These are phyloP conservation scores for Biston stratarius DNA, from an alignment of 2,888 invertebrate species.

Conservation along the genomic window DNA sequence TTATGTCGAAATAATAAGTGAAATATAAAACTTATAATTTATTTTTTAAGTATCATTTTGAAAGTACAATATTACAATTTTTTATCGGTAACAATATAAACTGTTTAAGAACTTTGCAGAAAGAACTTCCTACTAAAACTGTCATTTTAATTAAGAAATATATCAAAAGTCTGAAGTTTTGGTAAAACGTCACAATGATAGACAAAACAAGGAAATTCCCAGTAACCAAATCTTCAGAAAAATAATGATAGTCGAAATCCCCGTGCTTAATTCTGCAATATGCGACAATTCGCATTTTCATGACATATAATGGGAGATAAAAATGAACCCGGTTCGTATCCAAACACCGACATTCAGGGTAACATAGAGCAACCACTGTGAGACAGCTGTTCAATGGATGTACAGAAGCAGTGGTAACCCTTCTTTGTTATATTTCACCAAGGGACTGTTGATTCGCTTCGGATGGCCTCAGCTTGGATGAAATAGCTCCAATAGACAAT, in stretches of 20 bases:
- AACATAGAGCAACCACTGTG: background rate
- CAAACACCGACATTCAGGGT: background rate
- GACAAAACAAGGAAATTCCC: slow-evolving; percentile 4
- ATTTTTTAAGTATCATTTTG: no score
- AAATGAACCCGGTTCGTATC: slow-evolving; percentile 28
- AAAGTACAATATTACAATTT: no score
- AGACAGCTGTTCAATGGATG: background rate
- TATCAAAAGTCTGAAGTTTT: background rate
- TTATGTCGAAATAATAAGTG: no score
- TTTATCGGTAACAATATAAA: no score
- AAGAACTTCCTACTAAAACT: background rate
- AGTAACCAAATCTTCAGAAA: background rate
- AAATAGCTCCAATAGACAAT: no score
- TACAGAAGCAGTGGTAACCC: no score
- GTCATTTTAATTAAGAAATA: background rate
- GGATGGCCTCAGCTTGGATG: no score
- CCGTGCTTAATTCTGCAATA: slow-evolving; percentile 10
- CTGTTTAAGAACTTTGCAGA: background rate
- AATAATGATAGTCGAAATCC: slow-evolving; percentile 19
- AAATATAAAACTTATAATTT: no score
- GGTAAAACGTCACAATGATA: background rate
- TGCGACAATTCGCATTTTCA: slow-evolving; percentile 6
- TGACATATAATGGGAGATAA: slow-evolving; percentile 17
- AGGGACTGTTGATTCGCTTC: no score
- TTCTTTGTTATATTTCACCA: no score